phyloP scores from a whole-genome alignment of 2,113 vertebrate genomes.

The Trogon melanurus region DNA sequence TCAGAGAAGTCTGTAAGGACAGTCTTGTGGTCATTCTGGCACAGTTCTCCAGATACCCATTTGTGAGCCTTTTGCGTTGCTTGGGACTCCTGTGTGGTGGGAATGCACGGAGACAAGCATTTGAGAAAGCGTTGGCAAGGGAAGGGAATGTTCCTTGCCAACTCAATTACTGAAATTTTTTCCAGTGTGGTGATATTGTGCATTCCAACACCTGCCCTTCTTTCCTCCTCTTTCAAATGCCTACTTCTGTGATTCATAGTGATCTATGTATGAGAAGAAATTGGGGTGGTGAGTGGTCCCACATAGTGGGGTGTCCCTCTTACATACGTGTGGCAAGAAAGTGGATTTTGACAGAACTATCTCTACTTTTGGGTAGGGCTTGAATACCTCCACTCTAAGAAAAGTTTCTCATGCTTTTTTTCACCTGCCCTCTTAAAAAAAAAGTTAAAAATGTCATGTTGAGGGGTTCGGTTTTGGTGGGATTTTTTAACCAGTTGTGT shows the following conservation, averaged over 20 bases:
- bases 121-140: neutral
- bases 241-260: neutral
- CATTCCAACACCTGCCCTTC: neutral
- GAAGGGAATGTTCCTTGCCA: neutral
- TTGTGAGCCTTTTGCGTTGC: neutral
- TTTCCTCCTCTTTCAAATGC: neutral
- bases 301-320: neutral
- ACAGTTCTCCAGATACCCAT: neutral
- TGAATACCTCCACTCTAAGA: neutral
- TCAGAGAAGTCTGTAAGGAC: neutral
- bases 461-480: neutral
- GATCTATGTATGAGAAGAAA: neutral
- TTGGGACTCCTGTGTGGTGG: rapidly evolving
- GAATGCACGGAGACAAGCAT: neutral
- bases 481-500: neutral
- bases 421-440: neutral
- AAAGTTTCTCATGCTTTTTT: neutral
- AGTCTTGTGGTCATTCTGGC: rapidly evolving
- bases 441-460: neutral
- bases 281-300: neutral
- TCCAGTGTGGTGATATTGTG: neutral
- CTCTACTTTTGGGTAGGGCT: neutral
- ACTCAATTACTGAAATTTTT: neutral
- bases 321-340: neutral
- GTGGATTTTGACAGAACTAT: neutral